Conservation (phyloP, 2,888 invertebrate species). For the Calephelis perditalis region DNA sequence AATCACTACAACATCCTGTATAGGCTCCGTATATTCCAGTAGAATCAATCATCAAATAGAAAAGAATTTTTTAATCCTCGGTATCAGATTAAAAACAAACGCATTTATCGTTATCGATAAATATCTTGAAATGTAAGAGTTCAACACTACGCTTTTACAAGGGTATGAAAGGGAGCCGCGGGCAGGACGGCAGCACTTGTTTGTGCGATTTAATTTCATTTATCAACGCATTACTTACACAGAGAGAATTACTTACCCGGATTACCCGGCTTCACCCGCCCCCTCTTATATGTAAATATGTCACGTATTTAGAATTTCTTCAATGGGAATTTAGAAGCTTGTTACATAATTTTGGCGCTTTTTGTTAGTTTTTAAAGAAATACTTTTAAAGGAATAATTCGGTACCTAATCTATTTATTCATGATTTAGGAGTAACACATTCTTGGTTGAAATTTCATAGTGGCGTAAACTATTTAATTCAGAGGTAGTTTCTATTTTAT, state of each 20-base stretch:
- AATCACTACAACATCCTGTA: no score
- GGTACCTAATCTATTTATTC: no score
- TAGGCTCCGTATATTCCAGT: no score
- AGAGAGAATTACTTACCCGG: slow-evolving; percentile 74
- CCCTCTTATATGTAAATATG: slow-evolving; percentile 49
- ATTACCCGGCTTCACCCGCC: slow-evolving; percentile 58
- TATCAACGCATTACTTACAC: slow-evolving; percentile 77
- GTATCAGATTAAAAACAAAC: background rate
- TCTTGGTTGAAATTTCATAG: no score
- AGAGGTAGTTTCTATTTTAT: no score
- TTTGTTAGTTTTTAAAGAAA: background rate
- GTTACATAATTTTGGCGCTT: background rate
- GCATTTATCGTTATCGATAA: background rate
- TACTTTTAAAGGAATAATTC: no score
- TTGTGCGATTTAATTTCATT: slow-evolving; percentile 79
- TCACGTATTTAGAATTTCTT: slow-evolving; percentile 30
- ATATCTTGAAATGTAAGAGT: background rate
- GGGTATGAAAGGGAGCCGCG: slow-evolving; percentile 53
- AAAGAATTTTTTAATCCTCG: background rate
- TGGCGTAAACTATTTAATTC: no score
- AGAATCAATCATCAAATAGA: no score
- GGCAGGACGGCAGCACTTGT: slow-evolving; percentile 67
- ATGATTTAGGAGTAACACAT: no score
- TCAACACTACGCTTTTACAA: slow-evolving; percentile 45
- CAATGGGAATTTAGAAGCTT: slow-evolving; percentile 6